Evolutionary conservation across 2,888 invertebrate genomes (phyloP).

Genomic region (Pammene aurita): DNA sequence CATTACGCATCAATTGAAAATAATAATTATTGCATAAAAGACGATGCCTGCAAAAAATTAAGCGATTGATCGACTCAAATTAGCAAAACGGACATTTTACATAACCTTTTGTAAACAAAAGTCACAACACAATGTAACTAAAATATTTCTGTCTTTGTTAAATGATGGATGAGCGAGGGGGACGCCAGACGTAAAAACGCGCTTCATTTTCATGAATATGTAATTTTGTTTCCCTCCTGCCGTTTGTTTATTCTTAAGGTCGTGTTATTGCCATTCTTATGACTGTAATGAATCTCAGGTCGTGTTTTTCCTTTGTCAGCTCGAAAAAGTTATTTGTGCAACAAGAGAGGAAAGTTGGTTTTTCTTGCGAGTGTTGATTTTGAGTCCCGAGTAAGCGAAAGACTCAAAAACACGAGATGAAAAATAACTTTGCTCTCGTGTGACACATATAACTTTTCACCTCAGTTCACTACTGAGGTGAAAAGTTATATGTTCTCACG

Average conservation of each 20-base stretch:
- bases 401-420: too few species aligned
- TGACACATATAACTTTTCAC: too few species aligned
- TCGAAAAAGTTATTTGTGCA: too few species aligned
- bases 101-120: conserved; percentile 17
- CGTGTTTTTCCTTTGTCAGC: neutral
- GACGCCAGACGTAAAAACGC: conserved; percentile 23
- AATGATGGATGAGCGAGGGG: conserved; percentile 37
- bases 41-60: too few species aligned
- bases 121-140: conserved; percentile 14
- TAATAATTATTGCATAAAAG: too few species aligned
- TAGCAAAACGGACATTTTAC: neutral
- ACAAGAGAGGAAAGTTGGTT: too few species aligned
- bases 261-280: conserved; percentile 39
- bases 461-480: too few species aligned
- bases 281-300: conserved; percentile 35
- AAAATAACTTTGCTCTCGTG: too few species aligned
- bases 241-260: conserved; percentile 40
- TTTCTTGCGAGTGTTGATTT: too few species aligned
- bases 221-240: conserved; percentile 35
- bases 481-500: too few species aligned
- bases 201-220: conserved; percentile 38
- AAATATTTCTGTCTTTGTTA: conserved; percentile 31
- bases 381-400: too few species aligned
- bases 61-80: neutral
- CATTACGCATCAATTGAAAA: too few species aligned